Conservation (phyloP, 2,888 invertebrate species). For the Leptinotarsa juncta region DNA sequence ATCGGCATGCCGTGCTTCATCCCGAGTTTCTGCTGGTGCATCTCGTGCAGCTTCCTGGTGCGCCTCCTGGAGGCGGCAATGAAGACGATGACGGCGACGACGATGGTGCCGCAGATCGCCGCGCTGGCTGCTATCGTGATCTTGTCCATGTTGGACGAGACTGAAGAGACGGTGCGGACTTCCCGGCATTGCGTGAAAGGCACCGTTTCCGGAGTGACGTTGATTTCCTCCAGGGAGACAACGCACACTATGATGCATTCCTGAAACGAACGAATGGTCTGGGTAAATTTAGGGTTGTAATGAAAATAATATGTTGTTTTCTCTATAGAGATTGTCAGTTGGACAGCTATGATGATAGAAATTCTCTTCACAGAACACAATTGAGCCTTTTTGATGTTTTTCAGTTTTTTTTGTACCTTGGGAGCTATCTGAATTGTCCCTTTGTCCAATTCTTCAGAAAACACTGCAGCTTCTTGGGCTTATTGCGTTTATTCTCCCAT, state of each 20-base stretch:
- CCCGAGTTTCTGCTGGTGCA: slow-evolving; percentile 73
- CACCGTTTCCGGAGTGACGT: slow-evolving; percentile 87
- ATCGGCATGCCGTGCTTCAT: slow-evolving; percentile 74
- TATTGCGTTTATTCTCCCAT: too few relatives aligned
- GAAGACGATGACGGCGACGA: slow-evolving; percentile 90
- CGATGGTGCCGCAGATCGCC: slow-evolving; percentile 92
- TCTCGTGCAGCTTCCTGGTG: slow-evolving; percentile 79
- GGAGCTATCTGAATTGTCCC: too few relatives aligned
- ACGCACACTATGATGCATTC: slow-evolving; percentile 95
- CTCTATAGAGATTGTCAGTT: too few relatives aligned
- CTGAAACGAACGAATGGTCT: slow-evolving; percentile 63
- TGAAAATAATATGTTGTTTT: too few relatives aligned
- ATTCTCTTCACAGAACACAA: too few relatives aligned
- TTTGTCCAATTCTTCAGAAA: too few relatives aligned
- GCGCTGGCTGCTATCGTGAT: slow-evolving; percentile 94
- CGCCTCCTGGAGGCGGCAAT: slow-evolving; percentile 86
- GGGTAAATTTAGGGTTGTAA: too few relatives aligned
- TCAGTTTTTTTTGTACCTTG: too few relatives aligned
- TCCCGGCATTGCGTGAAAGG: slow-evolving; percentile 90
- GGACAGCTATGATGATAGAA: too few relatives aligned
- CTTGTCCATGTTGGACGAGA: slow-evolving; percentile 92
- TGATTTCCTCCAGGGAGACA: slow-evolving; percentile 88
- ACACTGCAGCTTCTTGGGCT: too few relatives aligned
- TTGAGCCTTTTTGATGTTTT: too few relatives aligned
- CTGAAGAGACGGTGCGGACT: slow-evolving; percentile 85